Evolutionary conservation across 2,113 vertebrate species (phyloP), one percentile per base, ranked within the genome.

Genomic region (Polypterus bichir): DNA sequence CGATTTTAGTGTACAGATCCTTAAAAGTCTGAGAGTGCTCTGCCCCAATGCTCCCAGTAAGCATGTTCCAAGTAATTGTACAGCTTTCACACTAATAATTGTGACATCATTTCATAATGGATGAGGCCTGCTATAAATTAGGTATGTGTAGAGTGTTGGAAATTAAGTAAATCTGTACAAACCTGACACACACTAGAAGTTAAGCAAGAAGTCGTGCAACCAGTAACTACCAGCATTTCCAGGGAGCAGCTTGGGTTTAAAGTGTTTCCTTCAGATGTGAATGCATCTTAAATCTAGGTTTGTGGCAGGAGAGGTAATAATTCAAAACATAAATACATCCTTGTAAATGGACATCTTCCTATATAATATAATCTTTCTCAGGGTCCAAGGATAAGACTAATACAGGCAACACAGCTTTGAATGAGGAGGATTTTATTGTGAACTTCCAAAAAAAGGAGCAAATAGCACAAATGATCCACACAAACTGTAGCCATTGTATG

Each of bases 381-480:
- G 72, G 54, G 62, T 49, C 60, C 66, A 62, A 69, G 68, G 66
- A 66, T 65, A 52, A 72, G 58, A 64, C 60, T 63, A 63, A 44
- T 63, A 64, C 44, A 52, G 7, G 7, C 3, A 7, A 11, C 7
- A 58, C 27, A 47, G 69, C 52, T 61, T 10, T 62, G 59, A 63
- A 71, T 67, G 69, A 66, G 51, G 69, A 68, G 76, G 65, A 59
- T 77, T 62, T 62, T 75, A 76, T 9, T 73, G 74, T 53, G 63
- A 73, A 58, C 58, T 61, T 65, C 60, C 69, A 71, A 71, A 72
- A 72, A 60, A 69, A 59, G 59, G 52, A 44, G 59, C 57, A 66
- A 79, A 74, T 70, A 73, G 65, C 48, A 49, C 69, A 62, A 45
- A 57, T 77, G 71, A 65, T 67, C 69, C 73, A 74, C 55, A 72